Evolutionary conservation across 2,888 invertebrate species (phyloP).

Genomic region (Ephialtes manifestator): DNA sequence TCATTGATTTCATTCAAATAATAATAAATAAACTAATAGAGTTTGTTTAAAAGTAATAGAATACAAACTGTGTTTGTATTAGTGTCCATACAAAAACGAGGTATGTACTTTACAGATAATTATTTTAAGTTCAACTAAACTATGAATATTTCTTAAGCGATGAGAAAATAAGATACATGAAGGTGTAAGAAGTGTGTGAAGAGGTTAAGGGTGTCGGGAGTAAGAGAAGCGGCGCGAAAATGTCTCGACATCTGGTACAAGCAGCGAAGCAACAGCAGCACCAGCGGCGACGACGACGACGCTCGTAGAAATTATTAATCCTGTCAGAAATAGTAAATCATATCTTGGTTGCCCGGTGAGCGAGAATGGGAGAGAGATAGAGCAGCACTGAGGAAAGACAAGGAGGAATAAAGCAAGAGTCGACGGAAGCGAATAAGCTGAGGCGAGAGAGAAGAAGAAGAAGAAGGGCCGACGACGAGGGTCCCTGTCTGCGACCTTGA

Average conservation of each 20-base stretch:
- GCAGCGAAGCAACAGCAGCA: conserved; percentile 23
- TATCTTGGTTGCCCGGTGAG: conserved; percentile 70
- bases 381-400: conserved; percentile 30
- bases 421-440: conserved; percentile 60
- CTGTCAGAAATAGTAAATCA: conserved; percentile 84
- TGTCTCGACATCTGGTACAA: conserved; percentile 84
- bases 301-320: conserved; percentile 83
- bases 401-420: conserved; percentile 50
- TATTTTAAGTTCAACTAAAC: background rate
- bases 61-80: too few relatives aligned
- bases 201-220: conserved; percentile 66
- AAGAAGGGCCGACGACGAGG: conserved; percentile 64
- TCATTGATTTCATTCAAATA: too few relatives aligned
- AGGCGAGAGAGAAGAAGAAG: conserved; percentile 59
- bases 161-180: background rate
- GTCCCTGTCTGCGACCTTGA: conserved; percentile 80
- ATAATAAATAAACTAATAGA: too few relatives aligned
- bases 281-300: conserved; percentile 63
- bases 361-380: conserved; percentile 63
- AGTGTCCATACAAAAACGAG: too few relatives aligned
- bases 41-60: too few relatives aligned
- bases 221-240: conserved; percentile 74
- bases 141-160: conserved; percentile 2
- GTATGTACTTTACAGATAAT: background rate
- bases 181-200: conserved; percentile 37